phyloP scores from a whole-genome alignment of 2,113 vertebrate genomes.

The Caracal caracal region DNA sequence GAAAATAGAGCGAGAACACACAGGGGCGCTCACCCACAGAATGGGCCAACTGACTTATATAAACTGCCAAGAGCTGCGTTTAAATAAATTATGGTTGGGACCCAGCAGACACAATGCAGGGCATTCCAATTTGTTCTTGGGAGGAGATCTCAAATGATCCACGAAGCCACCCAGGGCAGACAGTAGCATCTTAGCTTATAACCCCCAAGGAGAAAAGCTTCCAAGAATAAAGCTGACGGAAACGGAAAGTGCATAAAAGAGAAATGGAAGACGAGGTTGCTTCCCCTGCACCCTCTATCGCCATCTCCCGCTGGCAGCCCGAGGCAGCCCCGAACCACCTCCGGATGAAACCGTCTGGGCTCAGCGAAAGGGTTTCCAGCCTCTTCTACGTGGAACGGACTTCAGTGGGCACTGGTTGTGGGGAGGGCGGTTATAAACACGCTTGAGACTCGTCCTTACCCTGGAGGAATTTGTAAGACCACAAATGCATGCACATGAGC shows the following conservation, averaged over 20 bases:
- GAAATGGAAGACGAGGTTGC: background rate
- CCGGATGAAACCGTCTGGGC: background rate
- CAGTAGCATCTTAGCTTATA: background rate
- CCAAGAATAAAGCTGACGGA: background rate
- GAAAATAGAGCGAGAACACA: background rate
- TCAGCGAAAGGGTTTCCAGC: background rate
- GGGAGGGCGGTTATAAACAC: background rate
- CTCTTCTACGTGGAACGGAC: background rate
- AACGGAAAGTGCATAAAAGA: background rate
- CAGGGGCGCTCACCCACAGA: background rate
- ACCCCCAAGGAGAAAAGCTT: background rate
- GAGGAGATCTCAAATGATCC: background rate
- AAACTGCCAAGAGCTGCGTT: background rate
- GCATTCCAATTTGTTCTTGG: constrained; percentile 17
- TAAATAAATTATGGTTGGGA: background rate
- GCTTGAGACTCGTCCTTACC: background rate
- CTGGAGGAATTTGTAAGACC: background rate
- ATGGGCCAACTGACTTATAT: background rate
- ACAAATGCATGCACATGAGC: background rate
- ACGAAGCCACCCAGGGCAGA: background rate
- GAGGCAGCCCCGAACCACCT: background rate
- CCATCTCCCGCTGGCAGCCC: background rate
- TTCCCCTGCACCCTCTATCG: background rate
- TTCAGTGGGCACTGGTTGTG: background rate
- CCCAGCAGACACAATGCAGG: background rate